Conservation (phyloP, 2,113 vertebrate species). For the Dipodomys spectabilis region DNA sequence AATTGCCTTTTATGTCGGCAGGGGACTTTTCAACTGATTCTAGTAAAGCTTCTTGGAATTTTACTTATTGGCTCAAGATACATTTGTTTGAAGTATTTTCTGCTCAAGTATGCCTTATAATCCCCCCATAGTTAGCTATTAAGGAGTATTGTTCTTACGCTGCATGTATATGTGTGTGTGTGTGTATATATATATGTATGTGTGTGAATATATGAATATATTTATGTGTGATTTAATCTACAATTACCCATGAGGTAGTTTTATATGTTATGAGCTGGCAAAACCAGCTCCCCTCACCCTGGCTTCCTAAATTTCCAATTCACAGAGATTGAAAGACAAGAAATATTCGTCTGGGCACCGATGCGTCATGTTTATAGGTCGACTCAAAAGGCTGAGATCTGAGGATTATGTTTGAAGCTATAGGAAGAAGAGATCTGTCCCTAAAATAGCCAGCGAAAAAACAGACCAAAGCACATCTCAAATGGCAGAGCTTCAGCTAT, state of each 20-base stretch:
- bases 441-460: too few species aligned
- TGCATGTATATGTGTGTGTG: conserved; percentile 26
- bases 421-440: too few species aligned
- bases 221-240: not conserved
- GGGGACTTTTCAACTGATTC: conserved; percentile 40
- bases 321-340: not conserved
- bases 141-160: conserved; percentile 67
- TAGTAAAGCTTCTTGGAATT: conserved; percentile 37
- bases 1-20: conserved; percentile 60
- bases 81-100: not conserved
- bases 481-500: too few species aligned
- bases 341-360: not conserved
- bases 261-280: not conserved
- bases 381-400: too few species aligned
- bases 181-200: not conserved
- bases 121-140: not conserved
- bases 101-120: not conserved
- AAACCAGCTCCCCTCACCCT: not conserved
- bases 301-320: not conserved
- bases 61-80: not conserved
- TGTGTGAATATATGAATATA: not conserved
- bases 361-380: too few species aligned
- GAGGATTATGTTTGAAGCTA: too few species aligned
- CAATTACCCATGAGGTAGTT: not conserved
- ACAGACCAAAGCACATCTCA: too few species aligned